Conservation (phyloP, 2,113 vertebrate species). For the Eurypyga helias region DNA sequence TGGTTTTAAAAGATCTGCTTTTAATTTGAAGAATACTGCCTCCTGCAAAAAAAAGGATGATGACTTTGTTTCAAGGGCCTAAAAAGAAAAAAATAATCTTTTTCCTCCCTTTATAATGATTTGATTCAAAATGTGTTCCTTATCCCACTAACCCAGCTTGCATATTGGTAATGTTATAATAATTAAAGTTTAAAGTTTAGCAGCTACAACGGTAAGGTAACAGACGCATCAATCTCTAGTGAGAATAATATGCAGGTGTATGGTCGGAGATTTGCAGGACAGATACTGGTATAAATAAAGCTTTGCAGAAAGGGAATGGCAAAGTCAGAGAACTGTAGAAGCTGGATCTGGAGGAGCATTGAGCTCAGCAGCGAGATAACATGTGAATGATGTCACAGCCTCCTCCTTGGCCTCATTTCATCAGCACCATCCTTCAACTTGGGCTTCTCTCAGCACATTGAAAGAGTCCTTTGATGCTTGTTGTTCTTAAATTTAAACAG, state of each 20-base stretch:
- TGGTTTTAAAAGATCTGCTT: neutral
- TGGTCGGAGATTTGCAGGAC: too few relatives aligned
- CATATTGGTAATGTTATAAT: neutral
- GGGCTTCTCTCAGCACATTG: neutral
- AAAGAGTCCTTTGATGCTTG: neutral
- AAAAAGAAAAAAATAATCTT: neutral
- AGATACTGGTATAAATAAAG: neutral
- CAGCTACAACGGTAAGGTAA: neutral
- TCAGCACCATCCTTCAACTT: neutral
- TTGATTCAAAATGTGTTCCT: neutral
- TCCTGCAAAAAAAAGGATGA: neutral
- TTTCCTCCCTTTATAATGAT: neutral
- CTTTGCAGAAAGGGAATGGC: neutral
- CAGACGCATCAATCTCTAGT: neutral
- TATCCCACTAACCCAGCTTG: neutral
- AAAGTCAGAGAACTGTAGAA: neutral
- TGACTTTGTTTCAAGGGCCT: neutral
- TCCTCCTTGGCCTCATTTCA: neutral
- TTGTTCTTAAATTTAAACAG: neutral
- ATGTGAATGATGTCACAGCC: neutral
- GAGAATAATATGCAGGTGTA: neutral
- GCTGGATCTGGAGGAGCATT: neutral
- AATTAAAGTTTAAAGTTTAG: neutral
- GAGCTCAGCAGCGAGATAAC: fast-evolving
- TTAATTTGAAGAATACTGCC: neutral